Percentiles rank a stretch among this genome's conserved stretches.
Evolutionary conservation across 2,797 vertebrate genomes (phyloP).

Genomic region (Parauchenoglanis punctatus): DNA sequence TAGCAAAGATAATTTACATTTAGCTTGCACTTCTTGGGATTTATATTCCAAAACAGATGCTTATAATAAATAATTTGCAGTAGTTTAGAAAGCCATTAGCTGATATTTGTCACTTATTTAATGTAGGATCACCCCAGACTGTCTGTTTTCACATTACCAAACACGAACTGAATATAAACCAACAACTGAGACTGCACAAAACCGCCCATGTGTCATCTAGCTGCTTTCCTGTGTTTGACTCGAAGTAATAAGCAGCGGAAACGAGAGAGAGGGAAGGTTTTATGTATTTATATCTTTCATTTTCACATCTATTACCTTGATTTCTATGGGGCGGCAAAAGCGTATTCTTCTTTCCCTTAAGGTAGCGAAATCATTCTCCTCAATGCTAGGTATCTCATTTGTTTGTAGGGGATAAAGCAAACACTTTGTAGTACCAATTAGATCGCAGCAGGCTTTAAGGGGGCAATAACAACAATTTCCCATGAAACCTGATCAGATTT

Average conservation of each 20-base stretch:
- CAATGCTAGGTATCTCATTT: constrained; percentile 20
- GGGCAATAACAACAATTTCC: constrained; percentile 28
- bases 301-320: constrained; percentile 40
- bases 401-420: constrained; percentile 22
- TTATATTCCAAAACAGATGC: neutral
- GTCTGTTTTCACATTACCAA: neutral
- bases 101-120: neutral
- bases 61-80: neutral
- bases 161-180: neutral
- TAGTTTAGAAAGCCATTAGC: neutral
- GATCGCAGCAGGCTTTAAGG: constrained; percentile 21
- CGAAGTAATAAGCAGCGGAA: constrained; percentile 7
- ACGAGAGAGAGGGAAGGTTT: neutral
- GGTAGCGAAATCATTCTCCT: constrained; percentile 7
- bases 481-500: constrained; percentile 16
- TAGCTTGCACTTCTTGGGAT: neutral
- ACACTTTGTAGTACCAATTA: constrained; percentile 20
- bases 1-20: neutral
- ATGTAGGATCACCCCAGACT: neutral
- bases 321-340: constrained; percentile 9
- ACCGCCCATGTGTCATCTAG: neutral
- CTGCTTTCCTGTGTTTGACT: neutral
- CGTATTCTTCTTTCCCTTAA: constrained; percentile 9
- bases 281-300: constrained; percentile 26
- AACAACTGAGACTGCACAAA: neutral